These are phyloP conservation scores for Trididemnum clinides DNA, from an alignment of 23 tunicate species.

Conservation along the genomic window DNA sequence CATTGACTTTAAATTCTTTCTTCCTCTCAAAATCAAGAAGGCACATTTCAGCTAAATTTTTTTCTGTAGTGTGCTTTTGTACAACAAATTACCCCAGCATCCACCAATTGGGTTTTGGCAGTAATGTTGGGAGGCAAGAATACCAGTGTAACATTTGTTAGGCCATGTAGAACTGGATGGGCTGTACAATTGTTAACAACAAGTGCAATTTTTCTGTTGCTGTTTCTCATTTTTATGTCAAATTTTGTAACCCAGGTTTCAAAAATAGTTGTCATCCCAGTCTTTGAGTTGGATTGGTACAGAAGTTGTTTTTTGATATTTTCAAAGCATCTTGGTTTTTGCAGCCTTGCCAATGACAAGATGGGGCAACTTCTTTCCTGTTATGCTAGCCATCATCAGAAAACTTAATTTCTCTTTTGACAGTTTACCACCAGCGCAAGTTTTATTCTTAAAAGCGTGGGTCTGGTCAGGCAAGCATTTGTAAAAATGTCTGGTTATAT, in stretches of 20 bases:
- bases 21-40: neutral
- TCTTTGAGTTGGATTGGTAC: neutral
- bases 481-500: no score
- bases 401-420: no score
- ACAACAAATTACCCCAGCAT: no score
- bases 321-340: neutral
- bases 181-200: slow-evolving; percentile 5
- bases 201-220: slow-evolving; percentile 1
- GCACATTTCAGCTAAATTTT: neutral
- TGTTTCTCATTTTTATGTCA: neutral
- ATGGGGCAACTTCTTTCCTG: slow-evolving; percentile 1
- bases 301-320: neutral
- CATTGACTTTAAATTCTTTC: neutral
- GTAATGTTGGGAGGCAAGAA: slow-evolving; percentile 30
- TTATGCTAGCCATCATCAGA: slow-evolving; percentile 1
- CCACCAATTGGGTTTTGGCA: neutral
- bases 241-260: neutral
- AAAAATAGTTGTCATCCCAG: neutral
- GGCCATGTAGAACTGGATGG: neutral
- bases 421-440: no score
- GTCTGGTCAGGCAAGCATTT: no score
- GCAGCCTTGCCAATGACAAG: no score
- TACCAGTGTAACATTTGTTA: neutral
- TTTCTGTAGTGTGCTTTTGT: slow-evolving; percentile 14
- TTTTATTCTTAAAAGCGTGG: no score